A percentile compares a stretch with the other conserved stretches of the same genome.
Evolutionary conservation across 2,797 vertebrate species (phyloP).

Genomic region (Novumbra hubbsi): DNA sequence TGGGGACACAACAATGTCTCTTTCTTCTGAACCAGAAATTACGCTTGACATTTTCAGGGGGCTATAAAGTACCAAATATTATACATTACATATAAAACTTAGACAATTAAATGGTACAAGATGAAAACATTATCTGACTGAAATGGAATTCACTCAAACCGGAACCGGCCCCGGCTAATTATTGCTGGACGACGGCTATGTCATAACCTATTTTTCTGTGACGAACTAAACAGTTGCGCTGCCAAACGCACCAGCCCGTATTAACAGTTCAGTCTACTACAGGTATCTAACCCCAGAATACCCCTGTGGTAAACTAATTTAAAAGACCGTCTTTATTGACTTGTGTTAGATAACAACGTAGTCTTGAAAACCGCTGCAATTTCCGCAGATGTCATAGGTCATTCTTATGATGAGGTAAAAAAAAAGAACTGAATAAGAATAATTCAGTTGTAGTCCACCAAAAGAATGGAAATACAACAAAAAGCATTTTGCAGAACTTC

Average conservation of each 20-base stretch:
- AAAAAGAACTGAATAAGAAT: neutral
- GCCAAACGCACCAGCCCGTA: neutral
- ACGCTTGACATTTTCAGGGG: slow-evolving; percentile 16
- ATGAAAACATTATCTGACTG: neutral
- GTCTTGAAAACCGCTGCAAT: neutral
- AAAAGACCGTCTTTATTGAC: neutral
- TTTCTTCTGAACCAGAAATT: neutral
- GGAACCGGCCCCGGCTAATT: neutral
- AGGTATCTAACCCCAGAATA: neutral
- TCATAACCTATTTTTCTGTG: neutral
- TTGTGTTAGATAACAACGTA: neutral
- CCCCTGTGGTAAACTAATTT: neutral
- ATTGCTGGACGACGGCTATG: neutral
- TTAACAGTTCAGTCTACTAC: neutral
- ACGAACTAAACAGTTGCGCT: neutral
- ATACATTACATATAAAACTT: too few relatives aligned
- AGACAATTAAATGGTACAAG: neutral
- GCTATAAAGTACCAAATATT: neutral
- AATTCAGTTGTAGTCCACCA: too few relatives aligned
- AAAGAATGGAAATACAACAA: neutral
- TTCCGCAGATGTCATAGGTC: neutral
- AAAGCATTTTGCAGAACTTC: neutral
- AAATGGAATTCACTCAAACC: neutral
- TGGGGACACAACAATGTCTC: neutral
- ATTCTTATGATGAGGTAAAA: neutral